These are phyloP conservation scores for Mus spretus DNA, from an alignment of 2,797 vertebrate genomes.

Conservation along the genomic window DNA sequence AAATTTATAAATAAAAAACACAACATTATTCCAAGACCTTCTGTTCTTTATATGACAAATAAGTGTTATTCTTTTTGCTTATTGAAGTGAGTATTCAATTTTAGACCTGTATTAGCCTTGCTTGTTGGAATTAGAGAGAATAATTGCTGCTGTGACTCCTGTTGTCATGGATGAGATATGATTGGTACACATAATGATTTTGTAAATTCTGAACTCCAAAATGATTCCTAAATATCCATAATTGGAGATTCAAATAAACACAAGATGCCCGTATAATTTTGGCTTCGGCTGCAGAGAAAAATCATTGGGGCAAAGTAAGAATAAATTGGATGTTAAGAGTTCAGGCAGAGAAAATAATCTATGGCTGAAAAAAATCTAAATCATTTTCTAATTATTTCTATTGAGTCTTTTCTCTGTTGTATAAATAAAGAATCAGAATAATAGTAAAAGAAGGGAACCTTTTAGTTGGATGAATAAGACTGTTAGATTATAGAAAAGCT, in stretches of 20 bases:
- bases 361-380: background rate
- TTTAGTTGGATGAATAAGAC: background rate
- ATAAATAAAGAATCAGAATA: background rate
- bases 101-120: background rate
- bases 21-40: background rate
- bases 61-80: background rate
- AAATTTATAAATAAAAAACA: conserved; percentile 36
- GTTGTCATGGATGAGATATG: conserved; percentile 38
- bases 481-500: background rate
- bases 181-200: conserved; percentile 5
- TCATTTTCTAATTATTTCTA: conserved; percentile 14
- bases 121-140: background rate
- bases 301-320: conserved; percentile 42
- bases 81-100: background rate
- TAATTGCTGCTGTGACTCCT: background rate
- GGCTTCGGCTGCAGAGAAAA: conserved; percentile 36
- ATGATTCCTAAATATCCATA: conserved; percentile 30
- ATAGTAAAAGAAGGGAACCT: background rate
- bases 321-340: conserved; percentile 7
- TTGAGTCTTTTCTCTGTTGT: background rate
- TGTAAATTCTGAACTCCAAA: conserved; percentile 39
- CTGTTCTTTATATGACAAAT: background rate
- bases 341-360: background rate
- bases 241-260: background rate
- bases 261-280: conserved; percentile 19